A percentile compares a stretch with the other conserved stretches of the same genome.
Evolutionary conservation across 2,797 vertebrate genomes (phyloP).

Genomic region (Sebastes vulpes): DNA sequence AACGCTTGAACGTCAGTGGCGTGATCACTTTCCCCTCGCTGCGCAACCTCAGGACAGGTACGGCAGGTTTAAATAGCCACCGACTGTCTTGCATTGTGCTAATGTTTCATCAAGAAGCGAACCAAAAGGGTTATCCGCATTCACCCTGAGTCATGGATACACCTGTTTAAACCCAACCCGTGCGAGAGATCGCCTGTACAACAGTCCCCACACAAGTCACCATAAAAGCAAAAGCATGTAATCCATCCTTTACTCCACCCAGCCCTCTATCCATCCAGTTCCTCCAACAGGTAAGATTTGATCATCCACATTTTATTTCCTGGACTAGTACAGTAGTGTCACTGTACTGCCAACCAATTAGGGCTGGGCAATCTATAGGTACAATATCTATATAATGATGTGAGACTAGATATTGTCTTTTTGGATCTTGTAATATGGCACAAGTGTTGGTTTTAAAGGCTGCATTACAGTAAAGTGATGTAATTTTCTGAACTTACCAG

Average conservation of each 20-base stretch:
- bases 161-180: background rate
- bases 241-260: slow-evolving; percentile 39
- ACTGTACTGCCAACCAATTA: background rate
- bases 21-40: slow-evolving; percentile 55
- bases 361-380: background rate
- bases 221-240: slow-evolving; percentile 5
- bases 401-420: background rate
- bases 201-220: background rate
- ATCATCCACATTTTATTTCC: background rate
- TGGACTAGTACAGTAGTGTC: background rate
- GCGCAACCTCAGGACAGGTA: slow-evolving; percentile 7
- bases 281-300: background rate
- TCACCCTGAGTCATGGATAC: slow-evolving; percentile 14
- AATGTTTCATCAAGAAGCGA: slow-evolving; percentile 5
- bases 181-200: background rate
- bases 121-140: background rate
- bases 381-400: background rate
- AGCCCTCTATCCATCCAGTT: background rate
- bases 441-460: background rate
- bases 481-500: background rate
- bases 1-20: slow-evolving; percentile 40
- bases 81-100: slow-evolving; percentile 11
- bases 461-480: background rate
- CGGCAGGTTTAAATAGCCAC: slow-evolving; percentile 8
- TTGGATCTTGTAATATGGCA: background rate